phyloP scores from a whole-genome alignment of 2,113 vertebrate species.

The Balaeniceps rex region DNA sequence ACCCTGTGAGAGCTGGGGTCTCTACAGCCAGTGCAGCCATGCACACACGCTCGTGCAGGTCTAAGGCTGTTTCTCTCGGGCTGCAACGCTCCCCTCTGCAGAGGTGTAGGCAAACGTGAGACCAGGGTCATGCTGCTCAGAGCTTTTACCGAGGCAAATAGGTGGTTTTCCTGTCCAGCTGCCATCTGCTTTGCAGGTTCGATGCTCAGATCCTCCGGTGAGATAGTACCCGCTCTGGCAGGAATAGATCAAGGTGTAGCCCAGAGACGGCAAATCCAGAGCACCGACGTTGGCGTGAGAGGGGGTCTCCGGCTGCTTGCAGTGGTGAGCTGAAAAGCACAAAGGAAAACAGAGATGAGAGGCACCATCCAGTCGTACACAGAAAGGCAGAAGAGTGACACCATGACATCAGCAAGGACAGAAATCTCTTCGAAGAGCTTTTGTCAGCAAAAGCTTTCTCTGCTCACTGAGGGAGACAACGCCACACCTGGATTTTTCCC shows the following conservation, averaged over 20 bases:
- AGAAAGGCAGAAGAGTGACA: not conserved
- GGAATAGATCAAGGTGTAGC: slow-evolving; percentile 96
- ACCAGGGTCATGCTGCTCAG: not conserved
- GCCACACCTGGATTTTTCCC: not conserved
- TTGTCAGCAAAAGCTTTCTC: not conserved
- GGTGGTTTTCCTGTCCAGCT: slow-evolving; percentile 98
- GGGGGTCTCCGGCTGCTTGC: slow-evolving; percentile 91
- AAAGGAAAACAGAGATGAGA: not conserved
- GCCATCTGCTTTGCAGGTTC: slow-evolving; percentile 93
- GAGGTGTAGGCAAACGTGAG: fast-evolving
- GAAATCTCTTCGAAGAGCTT: not conserved
- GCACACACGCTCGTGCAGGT: fast-evolving
- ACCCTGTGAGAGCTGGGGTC: not conserved
- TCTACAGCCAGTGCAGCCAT: not conserved
- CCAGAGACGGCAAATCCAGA: slow-evolving; percentile 93
- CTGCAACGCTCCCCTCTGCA: not conserved
- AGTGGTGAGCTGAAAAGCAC: slow-evolving; percentile 85
- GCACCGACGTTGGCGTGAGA: slow-evolving; percentile 89
- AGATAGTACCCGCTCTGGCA: slow-evolving; percentile 95
- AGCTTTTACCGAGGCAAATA: slow-evolving; percentile 84
- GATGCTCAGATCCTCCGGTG: slow-evolving; percentile 93
- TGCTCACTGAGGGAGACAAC: not conserved
- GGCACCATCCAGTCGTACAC: fast-evolving
- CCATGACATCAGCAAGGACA: fast-evolving
- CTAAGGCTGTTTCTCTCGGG: fast-evolving